Conservation (phyloP, 2,113 vertebrate species). For the Aptenodytes patagonicus region DNA sequence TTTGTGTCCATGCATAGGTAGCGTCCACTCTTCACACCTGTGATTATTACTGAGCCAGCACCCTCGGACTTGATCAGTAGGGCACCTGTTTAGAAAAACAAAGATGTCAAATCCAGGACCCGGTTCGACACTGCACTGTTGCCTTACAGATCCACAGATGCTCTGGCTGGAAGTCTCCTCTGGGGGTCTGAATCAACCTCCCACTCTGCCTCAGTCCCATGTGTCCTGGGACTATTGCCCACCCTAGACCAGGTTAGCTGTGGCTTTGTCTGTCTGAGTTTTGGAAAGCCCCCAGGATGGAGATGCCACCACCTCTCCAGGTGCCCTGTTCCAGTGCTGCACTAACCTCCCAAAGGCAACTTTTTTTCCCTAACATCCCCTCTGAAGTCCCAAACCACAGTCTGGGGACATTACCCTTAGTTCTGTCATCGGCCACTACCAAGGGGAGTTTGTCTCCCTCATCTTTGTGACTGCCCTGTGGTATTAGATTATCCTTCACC, state of each 20-base stretch:
- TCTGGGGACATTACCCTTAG: not conserved
- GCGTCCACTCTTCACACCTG: slow-evolving; percentile 76
- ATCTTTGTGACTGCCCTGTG: not conserved
- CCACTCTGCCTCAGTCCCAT: too few relatives aligned
- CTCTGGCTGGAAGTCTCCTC: not conserved
- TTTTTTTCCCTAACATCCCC: not conserved
- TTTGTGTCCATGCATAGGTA: slow-evolving; percentile 82
- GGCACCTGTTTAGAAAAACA: slow-evolving; percentile 74
- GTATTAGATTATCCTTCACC: not conserved
- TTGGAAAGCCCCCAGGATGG: not conserved
- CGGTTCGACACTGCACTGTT: fast-evolving
- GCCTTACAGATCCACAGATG: not conserved
- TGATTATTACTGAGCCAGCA: slow-evolving; percentile 78
- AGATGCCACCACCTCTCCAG: not conserved
- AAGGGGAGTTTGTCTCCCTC: not conserved
- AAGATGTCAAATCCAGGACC: not conserved
- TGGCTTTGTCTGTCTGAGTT: not conserved
- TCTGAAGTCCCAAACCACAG: not conserved
- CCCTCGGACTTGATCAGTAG: slow-evolving; percentile 72
- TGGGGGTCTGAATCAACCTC: not conserved
- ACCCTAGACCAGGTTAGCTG: not conserved
- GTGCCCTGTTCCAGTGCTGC: not conserved
- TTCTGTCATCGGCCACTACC: not conserved
- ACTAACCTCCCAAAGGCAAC: not conserved
- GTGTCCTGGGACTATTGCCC: not conserved